phyloP scores from a whole-genome alignment of 2,113 vertebrate genomes.

The Oncorhynchus tshawytscha region DNA sequence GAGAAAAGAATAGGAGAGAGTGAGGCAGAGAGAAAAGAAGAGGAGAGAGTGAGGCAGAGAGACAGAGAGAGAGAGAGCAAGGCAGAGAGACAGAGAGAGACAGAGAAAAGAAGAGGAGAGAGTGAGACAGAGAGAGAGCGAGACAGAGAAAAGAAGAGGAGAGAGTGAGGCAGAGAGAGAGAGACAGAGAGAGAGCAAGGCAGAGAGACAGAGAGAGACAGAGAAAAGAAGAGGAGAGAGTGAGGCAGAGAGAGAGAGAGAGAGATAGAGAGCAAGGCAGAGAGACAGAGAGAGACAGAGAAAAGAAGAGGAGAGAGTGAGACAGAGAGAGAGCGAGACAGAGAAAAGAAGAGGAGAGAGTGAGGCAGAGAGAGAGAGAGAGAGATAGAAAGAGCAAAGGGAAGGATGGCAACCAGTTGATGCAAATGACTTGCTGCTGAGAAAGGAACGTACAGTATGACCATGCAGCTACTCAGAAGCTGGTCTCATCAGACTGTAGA shows the following conservation, averaged over 20 bases:
- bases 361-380: not conserved
- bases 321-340: not conserved
- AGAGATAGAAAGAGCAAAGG: not conserved
- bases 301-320: too few relatives aligned
- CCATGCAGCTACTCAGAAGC: not conserved
- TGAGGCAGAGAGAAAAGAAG: not conserved
- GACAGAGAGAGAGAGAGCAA: too few relatives aligned
- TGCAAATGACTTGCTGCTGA: not conserved
- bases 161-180: not conserved
- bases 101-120: accelerated
- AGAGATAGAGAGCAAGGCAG: not conserved
- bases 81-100: too few relatives aligned
- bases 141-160: not conserved
- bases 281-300: not conserved
- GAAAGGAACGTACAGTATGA: not conserved
- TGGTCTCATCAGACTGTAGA: not conserved
- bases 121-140: too few relatives aligned
- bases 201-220: not conserved
- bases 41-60: not conserved
- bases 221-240: too few relatives aligned
- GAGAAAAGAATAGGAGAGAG: not conserved
- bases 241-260: too few relatives aligned
- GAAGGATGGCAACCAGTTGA: not conserved
- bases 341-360: not conserved
- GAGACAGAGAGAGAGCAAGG: not conserved